phyloP scores from a whole-genome alignment of 2,113 vertebrate genomes.

The Tiliqua scincoides region DNA sequence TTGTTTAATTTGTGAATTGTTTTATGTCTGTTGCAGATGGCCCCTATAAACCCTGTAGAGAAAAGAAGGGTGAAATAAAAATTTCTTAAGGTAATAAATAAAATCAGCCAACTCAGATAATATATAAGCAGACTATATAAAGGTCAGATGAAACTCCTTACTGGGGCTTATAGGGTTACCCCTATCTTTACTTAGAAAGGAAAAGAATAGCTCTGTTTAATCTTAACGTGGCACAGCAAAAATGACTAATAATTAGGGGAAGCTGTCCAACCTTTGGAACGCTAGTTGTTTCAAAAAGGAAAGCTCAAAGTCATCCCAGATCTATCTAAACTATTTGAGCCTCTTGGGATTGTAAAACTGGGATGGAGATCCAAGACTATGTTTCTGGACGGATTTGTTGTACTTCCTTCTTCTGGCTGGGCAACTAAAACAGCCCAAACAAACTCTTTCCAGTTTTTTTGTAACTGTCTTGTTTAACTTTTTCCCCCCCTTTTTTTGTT shows the following conservation, averaged over 20 bases:
- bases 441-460: accelerated
- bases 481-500: neutral
- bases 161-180: neutral
- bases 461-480: neutral
- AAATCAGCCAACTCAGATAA: neutral
- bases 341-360: slow-evolving; percentile 7
- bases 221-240: neutral
- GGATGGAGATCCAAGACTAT: neutral
- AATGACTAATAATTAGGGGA: accelerated
- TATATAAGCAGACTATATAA: neutral
- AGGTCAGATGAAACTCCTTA: neutral
- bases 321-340: neutral
- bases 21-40: too few relatives aligned
- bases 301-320: neutral
- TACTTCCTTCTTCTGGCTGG: neutral
- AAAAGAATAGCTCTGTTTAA: neutral
- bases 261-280: neutral
- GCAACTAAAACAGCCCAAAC: neutral
- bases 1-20: too few relatives aligned
- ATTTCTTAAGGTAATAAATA: too few relatives aligned
- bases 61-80: too few relatives aligned
- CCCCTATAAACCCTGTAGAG: too few relatives aligned
- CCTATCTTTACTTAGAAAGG: neutral
- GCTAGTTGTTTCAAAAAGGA: slow-evolving; percentile 1
- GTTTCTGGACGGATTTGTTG: neutral